These are phyloP conservation scores for Pyrrhia umbra DNA, from an alignment of 2,888 invertebrate genomes.

Conservation along the genomic window DNA sequence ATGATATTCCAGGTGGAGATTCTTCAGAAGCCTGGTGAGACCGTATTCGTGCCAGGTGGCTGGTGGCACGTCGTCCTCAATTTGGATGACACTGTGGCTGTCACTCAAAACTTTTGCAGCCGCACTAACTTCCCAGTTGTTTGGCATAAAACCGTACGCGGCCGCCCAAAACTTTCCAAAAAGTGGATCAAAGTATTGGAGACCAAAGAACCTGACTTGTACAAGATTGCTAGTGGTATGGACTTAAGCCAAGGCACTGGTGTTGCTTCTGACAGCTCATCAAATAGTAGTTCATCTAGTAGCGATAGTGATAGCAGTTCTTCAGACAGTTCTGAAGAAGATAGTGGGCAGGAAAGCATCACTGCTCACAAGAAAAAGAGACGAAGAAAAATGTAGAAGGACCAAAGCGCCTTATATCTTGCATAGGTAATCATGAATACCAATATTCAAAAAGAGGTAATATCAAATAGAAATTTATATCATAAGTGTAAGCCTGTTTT, in stretches of 20 bases:
- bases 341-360: conserved; percentile 97
- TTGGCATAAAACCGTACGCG: conserved; percentile 99
- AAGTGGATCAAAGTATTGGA: conserved; percentile 95
- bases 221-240: conserved; percentile 94
- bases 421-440: conserved; percentile 66
- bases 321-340: conserved; percentile 91
- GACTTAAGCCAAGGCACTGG: conserved; percentile 96
- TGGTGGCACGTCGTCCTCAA: conserved; percentile 99
- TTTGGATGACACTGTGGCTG: conserved; percentile 98
- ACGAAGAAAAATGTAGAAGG: conserved; percentile 89
- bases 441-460: conserved; percentile 63
- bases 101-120: conserved; percentile 99
- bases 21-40: conserved; percentile 98
- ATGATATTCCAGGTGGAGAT: conserved; percentile 93
- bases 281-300: conserved; percentile 95
- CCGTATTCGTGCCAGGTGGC: conserved; percentile 99
- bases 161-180: conserved; percentile 98
- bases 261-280: conserved; percentile 98
- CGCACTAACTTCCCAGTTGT: conserved; percentile 98
- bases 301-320: conserved; percentile 91
- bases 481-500: conserved; percentile 75
- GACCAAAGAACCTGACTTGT: conserved; percentile 94
- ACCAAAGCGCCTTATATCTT: conserved; percentile 72
- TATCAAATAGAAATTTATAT: conserved; percentile 66
- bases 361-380: conserved; percentile 96